Percentiles rank a stretch among this genome's conserved stretches.
These are phyloP conservation scores for Aphrophora alni DNA, from an alignment of 2,888 invertebrate species.

Conservation along the genomic window DNA sequence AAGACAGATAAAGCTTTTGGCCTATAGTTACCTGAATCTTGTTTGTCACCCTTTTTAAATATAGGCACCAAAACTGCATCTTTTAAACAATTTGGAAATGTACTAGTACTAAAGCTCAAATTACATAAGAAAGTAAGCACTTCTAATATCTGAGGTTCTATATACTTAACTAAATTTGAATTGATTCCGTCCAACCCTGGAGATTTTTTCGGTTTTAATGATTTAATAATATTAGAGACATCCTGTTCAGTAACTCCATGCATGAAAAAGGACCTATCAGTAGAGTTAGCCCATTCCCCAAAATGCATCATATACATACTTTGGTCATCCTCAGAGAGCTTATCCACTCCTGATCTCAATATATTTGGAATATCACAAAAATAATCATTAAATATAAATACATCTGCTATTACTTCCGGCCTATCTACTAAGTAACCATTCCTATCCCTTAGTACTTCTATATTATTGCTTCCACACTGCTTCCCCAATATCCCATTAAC, in stretches of 20 bases:
- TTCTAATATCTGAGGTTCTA: not conserved
- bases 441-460: no score
- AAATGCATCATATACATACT: not conserved
- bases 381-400: not conserved
- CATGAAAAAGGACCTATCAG: not conserved
- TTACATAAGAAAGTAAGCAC: constrained; percentile 11
- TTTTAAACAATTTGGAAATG: not conserved
- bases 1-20: not conserved
- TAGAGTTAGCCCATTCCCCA: not conserved
- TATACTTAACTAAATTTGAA: not conserved
- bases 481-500: no score
- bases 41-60: constrained; percentile 16
- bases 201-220: not conserved
- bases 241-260: not conserved
- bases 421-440: no score
- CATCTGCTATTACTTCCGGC: not conserved
- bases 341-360: not conserved
- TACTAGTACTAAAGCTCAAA: constrained; percentile 21
- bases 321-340: not conserved
- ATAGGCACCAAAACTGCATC: not conserved
- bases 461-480: no score
- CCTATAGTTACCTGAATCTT: constrained; percentile 1
- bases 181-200: not conserved
- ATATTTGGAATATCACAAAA: not conserved
- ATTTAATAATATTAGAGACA: not conserved